phyloP scores from a whole-genome alignment of 2,888 invertebrate genomes.

The Lepetodrilus schrolli region DNA sequence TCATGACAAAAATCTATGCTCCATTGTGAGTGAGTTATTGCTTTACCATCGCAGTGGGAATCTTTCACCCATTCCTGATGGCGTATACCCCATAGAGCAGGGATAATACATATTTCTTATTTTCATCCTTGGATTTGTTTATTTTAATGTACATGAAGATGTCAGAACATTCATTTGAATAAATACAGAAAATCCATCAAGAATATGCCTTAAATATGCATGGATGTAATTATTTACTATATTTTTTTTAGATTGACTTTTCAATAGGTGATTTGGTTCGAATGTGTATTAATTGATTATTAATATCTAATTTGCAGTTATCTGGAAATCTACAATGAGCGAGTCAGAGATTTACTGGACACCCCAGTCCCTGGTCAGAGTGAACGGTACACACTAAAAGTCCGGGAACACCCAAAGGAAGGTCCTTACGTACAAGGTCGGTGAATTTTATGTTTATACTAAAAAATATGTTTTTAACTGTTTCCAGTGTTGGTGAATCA shows the following conservation, averaged over 20 bases:
- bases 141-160: too few relatives aligned
- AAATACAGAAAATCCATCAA: not conserved
- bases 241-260: too few relatives aligned
- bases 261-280: too few relatives aligned
- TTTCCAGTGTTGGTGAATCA: too few relatives aligned
- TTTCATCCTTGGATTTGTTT: too few relatives aligned
- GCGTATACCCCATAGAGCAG: not conserved
- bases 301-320: constrained; percentile 78
- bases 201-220: not conserved
- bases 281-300: not conserved
- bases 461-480: not conserved
- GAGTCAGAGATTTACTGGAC: constrained; percentile 83
- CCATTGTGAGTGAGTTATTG: too few relatives aligned
- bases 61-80: not conserved
- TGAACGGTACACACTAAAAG: constrained; percentile 82
- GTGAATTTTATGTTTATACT: not conserved
- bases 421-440: constrained; percentile 90
- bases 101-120: not conserved
- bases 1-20: too few relatives aligned
- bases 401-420: constrained; percentile 85
- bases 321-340: constrained; percentile 89
- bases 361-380: constrained; percentile 46
- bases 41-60: too few relatives aligned
- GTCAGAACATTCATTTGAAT: too few relatives aligned
- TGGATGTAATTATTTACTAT: not conserved